These are phyloP conservation scores for Coptodon rendalli DNA, from an alignment of 2,113 vertebrate species.

Conservation along the genomic window DNA sequence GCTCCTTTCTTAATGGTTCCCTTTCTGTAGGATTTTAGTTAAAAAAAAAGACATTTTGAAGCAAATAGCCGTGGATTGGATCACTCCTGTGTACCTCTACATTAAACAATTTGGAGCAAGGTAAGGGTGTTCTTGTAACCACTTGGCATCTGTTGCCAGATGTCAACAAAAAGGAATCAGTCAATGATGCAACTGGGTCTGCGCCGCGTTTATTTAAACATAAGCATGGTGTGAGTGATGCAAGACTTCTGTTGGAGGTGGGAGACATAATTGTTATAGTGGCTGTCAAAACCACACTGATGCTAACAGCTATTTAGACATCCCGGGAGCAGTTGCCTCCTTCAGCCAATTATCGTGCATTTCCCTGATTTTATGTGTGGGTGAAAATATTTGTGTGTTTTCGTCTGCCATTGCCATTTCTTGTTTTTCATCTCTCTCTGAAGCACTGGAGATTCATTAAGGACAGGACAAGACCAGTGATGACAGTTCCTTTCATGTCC, in stretches of 20 bases:
- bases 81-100: not conserved
- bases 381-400: not conserved
- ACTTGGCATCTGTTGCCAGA: slow-evolving; percentile 3
- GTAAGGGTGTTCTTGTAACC: slow-evolving; percentile 3
- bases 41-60: not conserved
- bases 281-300: slow-evolving; percentile 3
- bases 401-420: slow-evolving; percentile 2
- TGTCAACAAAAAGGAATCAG: slow-evolving; percentile 13
- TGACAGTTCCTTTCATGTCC: slow-evolving; percentile 63
- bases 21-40: not conserved
- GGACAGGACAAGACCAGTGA: slow-evolving; percentile 49
- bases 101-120: not conserved
- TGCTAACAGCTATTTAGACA: not conserved
- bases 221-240: not conserved
- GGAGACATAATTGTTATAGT: not conserved
- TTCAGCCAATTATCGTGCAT: slow-evolving; percentile 37
- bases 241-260: not conserved
- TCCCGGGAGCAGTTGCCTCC: not conserved
- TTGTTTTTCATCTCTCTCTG: slow-evolving; percentile 37
- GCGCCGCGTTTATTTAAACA: not conserved
- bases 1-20: not conserved
- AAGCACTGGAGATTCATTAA: slow-evolving; percentile 45
- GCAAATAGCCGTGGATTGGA: not conserved
- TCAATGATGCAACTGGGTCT: not conserved
- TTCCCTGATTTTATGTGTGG: not conserved